Base-by-base conservation (phyloP, 2,888 invertebrate species). In the Sepioteuthis lessoniana region DNA sequence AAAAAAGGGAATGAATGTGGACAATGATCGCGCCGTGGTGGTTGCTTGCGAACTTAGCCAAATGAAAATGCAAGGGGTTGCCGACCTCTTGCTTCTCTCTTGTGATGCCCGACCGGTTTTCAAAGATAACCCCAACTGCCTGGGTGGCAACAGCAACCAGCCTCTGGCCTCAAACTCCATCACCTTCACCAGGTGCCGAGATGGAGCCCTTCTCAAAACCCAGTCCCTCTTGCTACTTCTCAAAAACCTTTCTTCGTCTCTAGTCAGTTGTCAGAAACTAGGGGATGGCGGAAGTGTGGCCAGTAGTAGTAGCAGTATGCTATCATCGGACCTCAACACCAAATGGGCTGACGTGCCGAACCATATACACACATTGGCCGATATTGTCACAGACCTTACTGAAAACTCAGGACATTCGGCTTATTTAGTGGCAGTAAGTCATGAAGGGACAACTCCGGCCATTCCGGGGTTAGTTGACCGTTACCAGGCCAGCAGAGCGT, bases 1-100 rank as follows among this genome's bases (percentile, higher is more conserved):
- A 46, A 42, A 47, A 19, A 92, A 8, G 47, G 91, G 42, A 4
- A 96, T 96, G 96, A 95, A 95, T 93, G 95, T 95, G 60, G 94
- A 95, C 93, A 94, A 95, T 95, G 95, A 95, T 47, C 95, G 96
- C 76, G 95, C 96, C 46, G 96, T 96, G 94, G 96, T 96, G 16
- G 94, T 96, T 90, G 95, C 96, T 92, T 97, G 97, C 94, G 96
- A 97, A 93, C 94, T 95, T 76, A 96, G 96, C 91, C 96, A 96
- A 94, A 95, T 95, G n/a, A 96, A 96, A 55, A 96, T 97, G 95
- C 97, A 97, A 95, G 95, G 96, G 8, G 96, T 97, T 28, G 97
- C 97, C 13, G 97, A 97, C 94, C 95, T 97, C 37, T 95, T 97
- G 8, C 96, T 97, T 35, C 95, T 97, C 8, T 96, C 97, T 19